Percentiles rank a stretch among this genome's conserved stretches.
These are phyloP conservation scores for Limnothrissa miodon DNA, from an alignment of 2,113 vertebrate genomes.

Conservation along the genomic window DNA sequence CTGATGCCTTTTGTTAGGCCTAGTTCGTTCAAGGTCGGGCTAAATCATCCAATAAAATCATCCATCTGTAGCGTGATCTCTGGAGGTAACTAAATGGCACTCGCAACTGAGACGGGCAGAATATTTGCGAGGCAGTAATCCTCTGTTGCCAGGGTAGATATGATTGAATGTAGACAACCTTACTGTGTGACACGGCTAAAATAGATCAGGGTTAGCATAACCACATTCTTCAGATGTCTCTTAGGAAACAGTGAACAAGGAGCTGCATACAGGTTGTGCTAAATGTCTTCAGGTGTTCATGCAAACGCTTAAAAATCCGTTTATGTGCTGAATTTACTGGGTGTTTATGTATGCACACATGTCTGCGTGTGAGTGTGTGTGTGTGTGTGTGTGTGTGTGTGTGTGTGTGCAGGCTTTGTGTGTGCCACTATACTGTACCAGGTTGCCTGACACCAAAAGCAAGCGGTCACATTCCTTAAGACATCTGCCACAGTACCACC, in stretches of 20 bases:
- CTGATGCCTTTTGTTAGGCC: neutral
- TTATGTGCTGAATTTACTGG: neutral
- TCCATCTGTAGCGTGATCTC: neutral
- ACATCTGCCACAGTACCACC: neutral
- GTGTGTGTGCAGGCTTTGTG: neutral
- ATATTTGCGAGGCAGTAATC: neutral
- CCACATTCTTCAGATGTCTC: neutral
- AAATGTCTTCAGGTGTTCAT: slow-evolving; percentile 20
- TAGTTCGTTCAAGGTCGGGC: neutral
- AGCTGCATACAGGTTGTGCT: slow-evolving; percentile 9
- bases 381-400: neutral
- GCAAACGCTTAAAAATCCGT: slow-evolving; percentile 11
- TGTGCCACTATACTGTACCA: neutral
- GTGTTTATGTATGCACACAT: neutral
- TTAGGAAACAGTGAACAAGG: neutral
- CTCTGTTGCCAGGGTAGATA: neutral
- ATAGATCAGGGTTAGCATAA: neutral
- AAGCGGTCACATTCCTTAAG: neutral
- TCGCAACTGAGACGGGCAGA: too few relatives aligned
- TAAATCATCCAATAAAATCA: neutral
- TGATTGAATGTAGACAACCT: neutral
- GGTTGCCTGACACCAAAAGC: neutral
- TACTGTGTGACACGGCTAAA: neutral
- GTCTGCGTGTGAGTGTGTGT: neutral
- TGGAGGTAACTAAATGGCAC: too few relatives aligned